Conservation (phyloP, 2,888 invertebrate genomes). For the Villa cingulata region DNA sequence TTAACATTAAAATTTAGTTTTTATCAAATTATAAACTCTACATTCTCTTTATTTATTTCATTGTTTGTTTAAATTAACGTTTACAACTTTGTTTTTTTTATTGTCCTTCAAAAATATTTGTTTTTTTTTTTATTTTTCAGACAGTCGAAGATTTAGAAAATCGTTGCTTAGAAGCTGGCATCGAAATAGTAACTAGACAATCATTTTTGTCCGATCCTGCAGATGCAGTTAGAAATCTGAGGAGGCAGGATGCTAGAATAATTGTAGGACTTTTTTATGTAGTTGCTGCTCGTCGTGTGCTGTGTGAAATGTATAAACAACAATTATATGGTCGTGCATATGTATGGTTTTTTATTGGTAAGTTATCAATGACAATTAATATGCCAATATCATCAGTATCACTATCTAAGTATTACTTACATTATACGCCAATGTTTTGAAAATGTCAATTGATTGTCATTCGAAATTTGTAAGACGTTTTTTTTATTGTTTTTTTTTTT, state of each 20-base stretch:
- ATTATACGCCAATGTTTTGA: no score
- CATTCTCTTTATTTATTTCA: no score
- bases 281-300: constrained; percentile 86
- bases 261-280: constrained; percentile 98
- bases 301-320: constrained; percentile 93
- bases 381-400: no score
- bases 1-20: no score
- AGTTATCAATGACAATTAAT: no score
- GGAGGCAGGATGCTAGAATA: constrained; percentile 92
- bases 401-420: no score
- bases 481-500: no score
- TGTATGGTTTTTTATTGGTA: constrained; percentile 98
- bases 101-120: background rate
- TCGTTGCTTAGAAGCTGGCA: constrained; percentile 78
- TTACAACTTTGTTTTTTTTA: background rate
- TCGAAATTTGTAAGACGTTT: no score
- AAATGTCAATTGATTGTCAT: no score
- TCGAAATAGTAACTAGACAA: constrained; percentile 92
- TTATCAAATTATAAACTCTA: no score
- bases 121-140: constrained; percentile 38
- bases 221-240: constrained; percentile 87
- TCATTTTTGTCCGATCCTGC: constrained; percentile 94
- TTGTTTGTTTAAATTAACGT: no score
- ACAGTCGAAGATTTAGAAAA: constrained; percentile 96
- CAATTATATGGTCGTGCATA: constrained; percentile 87